Percentiles rank a stretch among this genome's conserved stretches.
phyloP scores from a whole-genome alignment of 2,113 vertebrate species.

The Ceratotherium simum region DNA sequence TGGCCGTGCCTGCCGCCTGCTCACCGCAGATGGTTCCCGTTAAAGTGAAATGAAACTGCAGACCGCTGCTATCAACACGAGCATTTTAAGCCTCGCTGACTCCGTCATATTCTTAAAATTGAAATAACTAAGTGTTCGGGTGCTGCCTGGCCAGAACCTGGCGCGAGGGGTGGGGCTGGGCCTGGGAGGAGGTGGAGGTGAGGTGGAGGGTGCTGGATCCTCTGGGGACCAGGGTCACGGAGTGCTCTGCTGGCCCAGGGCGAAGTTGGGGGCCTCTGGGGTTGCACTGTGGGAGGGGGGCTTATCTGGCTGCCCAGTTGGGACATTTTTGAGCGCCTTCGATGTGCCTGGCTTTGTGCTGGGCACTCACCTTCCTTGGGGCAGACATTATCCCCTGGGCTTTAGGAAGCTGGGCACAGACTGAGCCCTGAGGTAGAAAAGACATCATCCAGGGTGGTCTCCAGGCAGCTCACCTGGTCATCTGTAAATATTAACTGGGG shows the following conservation, averaged over 20 bases:
- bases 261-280: background rate
- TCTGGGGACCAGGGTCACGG: background rate
- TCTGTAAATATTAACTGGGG: background rate
- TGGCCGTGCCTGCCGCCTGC: slow-evolving; percentile 48
- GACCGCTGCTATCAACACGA: slow-evolving; percentile 76
- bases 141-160: background rate
- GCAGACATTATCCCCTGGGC: background rate
- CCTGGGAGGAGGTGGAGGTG: background rate
- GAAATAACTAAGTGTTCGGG: slow-evolving; percentile 31
- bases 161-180: background rate
- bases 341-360: too few species aligned
- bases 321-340: background rate
- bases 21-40: slow-evolving; percentile 78
- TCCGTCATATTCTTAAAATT: slow-evolving; percentile 64
- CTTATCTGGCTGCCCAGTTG: background rate
- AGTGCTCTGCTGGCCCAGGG: too few species aligned
- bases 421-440: background rate
- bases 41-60: slow-evolving; percentile 73
- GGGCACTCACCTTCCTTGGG: background rate
- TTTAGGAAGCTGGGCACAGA: background rate
- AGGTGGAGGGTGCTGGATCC: background rate
- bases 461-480: background rate
- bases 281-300: too few species aligned
- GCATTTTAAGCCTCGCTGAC: slow-evolving; percentile 79
- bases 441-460: background rate